Conservation (phyloP, 2,888 invertebrate genomes). For the Himalopsyche japonica region DNA sequence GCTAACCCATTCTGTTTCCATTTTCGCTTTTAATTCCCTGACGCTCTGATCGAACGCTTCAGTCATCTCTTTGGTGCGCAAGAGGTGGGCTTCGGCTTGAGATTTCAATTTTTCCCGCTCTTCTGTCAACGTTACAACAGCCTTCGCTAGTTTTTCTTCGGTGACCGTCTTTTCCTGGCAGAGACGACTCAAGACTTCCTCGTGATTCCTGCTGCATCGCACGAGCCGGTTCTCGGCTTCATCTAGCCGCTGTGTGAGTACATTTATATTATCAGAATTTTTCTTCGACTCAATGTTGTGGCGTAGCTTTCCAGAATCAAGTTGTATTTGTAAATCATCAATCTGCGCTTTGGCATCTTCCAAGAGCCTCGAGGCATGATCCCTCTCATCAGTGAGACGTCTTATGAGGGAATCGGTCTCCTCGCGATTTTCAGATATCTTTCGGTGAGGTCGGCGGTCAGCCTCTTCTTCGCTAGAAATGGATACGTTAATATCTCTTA, state of each 20-base stretch:
- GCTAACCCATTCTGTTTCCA: conserved; percentile 44
- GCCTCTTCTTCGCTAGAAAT: conserved; percentile 46
- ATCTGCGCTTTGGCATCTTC: conserved; percentile 60
- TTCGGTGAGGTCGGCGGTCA: not conserved
- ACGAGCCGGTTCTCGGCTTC: not conserved
- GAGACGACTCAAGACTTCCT: not conserved
- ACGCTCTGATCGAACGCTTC: conserved; percentile 5
- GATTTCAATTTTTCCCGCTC: conserved; percentile 49
- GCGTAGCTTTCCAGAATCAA: conserved; percentile 54
- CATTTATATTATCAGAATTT: conserved; percentile 16
- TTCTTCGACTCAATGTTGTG: conserved; percentile 50
- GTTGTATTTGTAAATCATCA: conserved; percentile 51
- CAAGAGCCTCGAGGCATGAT: conserved; percentile 59
- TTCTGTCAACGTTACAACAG: conserved; percentile 44
- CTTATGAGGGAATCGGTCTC: conserved; percentile 45
- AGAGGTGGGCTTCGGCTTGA: conserved; percentile 46
- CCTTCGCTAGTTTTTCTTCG: not conserved
- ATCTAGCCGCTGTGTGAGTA: not conserved
- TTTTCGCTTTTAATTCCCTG: conserved; percentile 42
- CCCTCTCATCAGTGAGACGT: conserved; percentile 45
- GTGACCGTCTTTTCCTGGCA: conserved; percentile 8
- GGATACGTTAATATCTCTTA: conserved; percentile 46
- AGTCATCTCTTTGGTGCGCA: conserved; percentile 45
- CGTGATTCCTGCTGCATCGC: not conserved
- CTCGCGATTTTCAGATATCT: conserved; percentile 10